Conservation (phyloP, 2,888 invertebrate species). For the Phortica magna region DNA sequence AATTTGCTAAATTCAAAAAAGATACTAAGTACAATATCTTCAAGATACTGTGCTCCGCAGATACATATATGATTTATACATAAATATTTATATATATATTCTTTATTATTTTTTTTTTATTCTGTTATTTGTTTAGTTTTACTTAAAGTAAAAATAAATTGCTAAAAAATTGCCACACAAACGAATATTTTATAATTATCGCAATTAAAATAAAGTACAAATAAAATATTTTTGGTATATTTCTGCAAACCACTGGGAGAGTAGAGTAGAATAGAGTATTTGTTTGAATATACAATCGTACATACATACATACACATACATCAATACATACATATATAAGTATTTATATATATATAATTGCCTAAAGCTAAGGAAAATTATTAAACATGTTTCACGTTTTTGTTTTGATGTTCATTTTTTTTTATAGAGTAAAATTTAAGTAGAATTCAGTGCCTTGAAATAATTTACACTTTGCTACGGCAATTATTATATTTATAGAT, state of each 20-base stretch:
- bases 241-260: slow-evolving; percentile 68
- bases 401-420: slow-evolving; percentile 40
- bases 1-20: slow-evolving; percentile 67
- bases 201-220: slow-evolving; percentile 52
- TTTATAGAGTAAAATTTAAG: slow-evolving; percentile 69
- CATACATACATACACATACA: slow-evolving; percentile 47
- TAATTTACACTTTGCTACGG: slow-evolving; percentile 55
- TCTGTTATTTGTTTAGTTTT: slow-evolving; percentile 53
- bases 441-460: slow-evolving; percentile 77
- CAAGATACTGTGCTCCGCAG: slow-evolving; percentile 48
- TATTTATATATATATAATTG: slow-evolving; percentile 53
- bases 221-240: slow-evolving; percentile 70
- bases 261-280: slow-evolving; percentile 62
- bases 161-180: slow-evolving; percentile 75
- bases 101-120: slow-evolving; percentile 20
- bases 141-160: slow-evolving; percentile 67
- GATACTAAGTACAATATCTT: slow-evolving; percentile 52
- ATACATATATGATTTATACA: neutral
- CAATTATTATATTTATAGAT: slow-evolving; percentile 30
- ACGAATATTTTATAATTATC: slow-evolving; percentile 22
- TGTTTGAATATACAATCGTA: slow-evolving; percentile 46
- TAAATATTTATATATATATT: slow-evolving; percentile 19
- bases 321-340: slow-evolving; percentile 46
- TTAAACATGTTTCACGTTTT: slow-evolving; percentile 20
- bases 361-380: neutral